These are phyloP conservation scores for Temnothorax unifasciatus DNA, from an alignment of 2,888 invertebrate genomes.

Conservation along the genomic window DNA sequence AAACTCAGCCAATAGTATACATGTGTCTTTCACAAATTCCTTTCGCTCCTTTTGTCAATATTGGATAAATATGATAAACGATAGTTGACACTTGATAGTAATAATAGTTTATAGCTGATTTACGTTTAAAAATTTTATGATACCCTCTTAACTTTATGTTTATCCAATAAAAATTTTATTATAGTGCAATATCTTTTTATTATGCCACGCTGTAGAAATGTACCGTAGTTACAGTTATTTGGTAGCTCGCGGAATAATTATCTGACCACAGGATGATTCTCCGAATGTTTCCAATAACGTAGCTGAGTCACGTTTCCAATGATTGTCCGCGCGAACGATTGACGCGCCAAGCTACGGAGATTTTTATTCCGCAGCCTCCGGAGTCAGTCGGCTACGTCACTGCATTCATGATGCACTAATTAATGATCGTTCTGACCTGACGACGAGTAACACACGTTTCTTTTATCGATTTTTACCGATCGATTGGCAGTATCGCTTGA, in stretches of 20 bases:
- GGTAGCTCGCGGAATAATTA: neutral
- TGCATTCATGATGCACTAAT: neutral
- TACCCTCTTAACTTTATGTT: neutral
- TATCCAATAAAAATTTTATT: neutral
- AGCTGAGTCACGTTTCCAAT: constrained; percentile 33
- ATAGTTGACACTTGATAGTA: neutral
- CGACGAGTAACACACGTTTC: neutral
- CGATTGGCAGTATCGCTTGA: neutral
- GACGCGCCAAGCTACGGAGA: neutral
- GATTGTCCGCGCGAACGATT: neutral
- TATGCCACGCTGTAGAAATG: neutral
- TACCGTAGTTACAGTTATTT: neutral
- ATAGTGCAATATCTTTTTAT: neutral
- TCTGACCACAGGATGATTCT: neutral
- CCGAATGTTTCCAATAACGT: neutral
- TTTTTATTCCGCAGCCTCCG: neutral
- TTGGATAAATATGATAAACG: no score
- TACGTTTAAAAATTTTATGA: neutral
- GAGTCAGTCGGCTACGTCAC: neutral
- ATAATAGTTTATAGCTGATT: neutral
- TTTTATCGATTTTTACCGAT: neutral
- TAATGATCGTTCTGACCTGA: neutral
- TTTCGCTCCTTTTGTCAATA: no score
- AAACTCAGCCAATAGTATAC: neutral
- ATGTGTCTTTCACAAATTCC: neutral